Conservation (phyloP, 2,888 invertebrate genomes). For the Diarsia rubi region DNA sequence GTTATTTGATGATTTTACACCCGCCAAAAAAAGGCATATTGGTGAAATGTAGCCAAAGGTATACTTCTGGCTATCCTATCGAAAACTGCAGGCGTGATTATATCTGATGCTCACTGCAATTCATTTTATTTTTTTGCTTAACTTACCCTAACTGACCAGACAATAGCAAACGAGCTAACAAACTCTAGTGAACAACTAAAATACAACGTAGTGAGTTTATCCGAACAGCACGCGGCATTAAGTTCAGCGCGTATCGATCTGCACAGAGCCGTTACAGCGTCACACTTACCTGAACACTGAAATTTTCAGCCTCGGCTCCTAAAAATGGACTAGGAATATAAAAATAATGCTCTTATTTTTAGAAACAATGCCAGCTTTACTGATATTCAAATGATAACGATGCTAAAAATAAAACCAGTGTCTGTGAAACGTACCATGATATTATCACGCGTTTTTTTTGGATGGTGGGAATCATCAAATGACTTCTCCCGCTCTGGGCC, state of each 20-base stretch:
- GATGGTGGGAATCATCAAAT: too few relatives aligned
- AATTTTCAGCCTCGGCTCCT: slow-evolving; percentile 4
- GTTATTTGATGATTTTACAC: too few relatives aligned
- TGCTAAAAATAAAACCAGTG: not conserved
- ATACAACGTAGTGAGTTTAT: slow-evolving; percentile 15
- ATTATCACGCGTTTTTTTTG: too few relatives aligned
- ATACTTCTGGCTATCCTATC: not conserved
- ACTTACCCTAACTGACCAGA: not conserved
- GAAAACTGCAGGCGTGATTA: not conserved
- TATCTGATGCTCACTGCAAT: not conserved
- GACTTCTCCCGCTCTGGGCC: too few relatives aligned
- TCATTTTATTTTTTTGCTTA: not conserved
- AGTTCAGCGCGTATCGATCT: slow-evolving; percentile 36
- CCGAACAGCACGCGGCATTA: slow-evolving; percentile 40
- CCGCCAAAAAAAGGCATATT: too few relatives aligned
- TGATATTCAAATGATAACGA: not conserved
- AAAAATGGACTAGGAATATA: slow-evolving; percentile 37
- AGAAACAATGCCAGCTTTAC: not conserved
- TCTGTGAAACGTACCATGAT: not conserved
- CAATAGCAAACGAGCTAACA: slow-evolving; percentile 6
- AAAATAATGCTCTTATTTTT: slow-evolving; percentile 29
- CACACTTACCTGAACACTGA: slow-evolving; percentile 48
- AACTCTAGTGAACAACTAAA: slow-evolving; percentile 15
- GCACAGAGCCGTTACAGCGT: slow-evolving; percentile 32
- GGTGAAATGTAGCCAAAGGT: not conserved